phyloP scores from a whole-genome alignment of 2,888 invertebrate species.

The Volucella zonaria region DNA sequence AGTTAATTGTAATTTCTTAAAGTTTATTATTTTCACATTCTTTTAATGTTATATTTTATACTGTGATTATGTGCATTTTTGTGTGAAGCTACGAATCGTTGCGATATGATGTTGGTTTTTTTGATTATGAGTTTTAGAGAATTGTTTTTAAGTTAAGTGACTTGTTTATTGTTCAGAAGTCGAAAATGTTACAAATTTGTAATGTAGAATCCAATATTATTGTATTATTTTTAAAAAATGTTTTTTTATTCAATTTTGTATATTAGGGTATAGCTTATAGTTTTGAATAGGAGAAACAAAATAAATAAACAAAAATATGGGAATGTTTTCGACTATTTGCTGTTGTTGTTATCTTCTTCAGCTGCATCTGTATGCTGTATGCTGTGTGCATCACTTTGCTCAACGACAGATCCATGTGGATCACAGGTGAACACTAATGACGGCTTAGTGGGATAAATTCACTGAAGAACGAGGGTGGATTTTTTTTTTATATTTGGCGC shows the following conservation, averaged over 20 bases:
- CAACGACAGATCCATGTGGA: no score
- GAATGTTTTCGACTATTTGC: background rate
- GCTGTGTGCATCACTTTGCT: no score
- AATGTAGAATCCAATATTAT: slow-evolving; percentile 9
- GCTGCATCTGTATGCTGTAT: no score
- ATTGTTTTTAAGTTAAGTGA: background rate
- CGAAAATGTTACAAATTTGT: slow-evolving; percentile 24
- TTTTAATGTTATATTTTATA: slow-evolving; percentile 53
- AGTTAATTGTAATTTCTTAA: slow-evolving; percentile 22
- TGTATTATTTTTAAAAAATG: slow-evolving; percentile 4
- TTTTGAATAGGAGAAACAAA: slow-evolving; percentile 45
- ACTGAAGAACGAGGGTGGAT: no score
- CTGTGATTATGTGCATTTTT: slow-evolving; percentile 68
- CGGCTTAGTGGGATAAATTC: no score
- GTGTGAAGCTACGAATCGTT: slow-evolving; percentile 35
- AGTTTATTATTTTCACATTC: slow-evolving; percentile 33
- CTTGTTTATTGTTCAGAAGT: slow-evolving; percentile 37
- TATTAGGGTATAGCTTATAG: slow-evolving; percentile 50
- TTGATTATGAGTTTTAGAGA: slow-evolving; percentile 8
- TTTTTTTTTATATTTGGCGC: no score
- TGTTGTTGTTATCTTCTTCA: no score
- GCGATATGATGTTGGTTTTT: slow-evolving; percentile 11
- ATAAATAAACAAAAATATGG: slow-evolving; percentile 13
- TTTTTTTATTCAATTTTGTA: slow-evolving; percentile 62
- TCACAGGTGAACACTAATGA: no score